Base-by-base conservation (phyloP, 2,113 vertebrate species). In the Myotis brandtii region DNA sequence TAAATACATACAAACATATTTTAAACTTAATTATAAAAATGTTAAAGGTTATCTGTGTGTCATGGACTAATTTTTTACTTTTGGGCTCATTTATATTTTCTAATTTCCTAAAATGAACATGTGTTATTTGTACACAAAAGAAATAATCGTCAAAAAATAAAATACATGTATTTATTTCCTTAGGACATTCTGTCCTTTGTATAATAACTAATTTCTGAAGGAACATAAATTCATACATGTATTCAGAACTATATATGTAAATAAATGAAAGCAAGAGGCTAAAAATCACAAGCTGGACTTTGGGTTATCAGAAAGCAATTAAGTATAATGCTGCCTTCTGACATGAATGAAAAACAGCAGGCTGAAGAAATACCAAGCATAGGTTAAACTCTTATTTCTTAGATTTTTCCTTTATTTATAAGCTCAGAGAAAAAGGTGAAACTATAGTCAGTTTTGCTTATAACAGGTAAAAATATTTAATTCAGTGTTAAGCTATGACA, bases 381-480 rank as follows among this genome's bases (percentile, higher is more conserved):
- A 43, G 14, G 34, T 72, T 95, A 81, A 89, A 89, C 40, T 90
- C 34, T 59, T 82, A 27, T 80, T 82, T 86, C 64, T 89, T 62
- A 86, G 17, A 77, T 86, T 89, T 92, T 92, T 66, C 43, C 40
- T 95, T 86, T 83, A 76, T 77, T 67, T 25, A 6, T 46, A 95
- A 86, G 30, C 18, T 64, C 54, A 64, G 67, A 75, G 54, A 92
- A 76, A 86, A 4, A 64, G 11, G 8, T 91, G 56, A 80, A 84
- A 73, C 21, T 86, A 69, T 25, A 86, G 30, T 75, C n/a, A 43
- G 54, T 64, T 80, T 10, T 72, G 34, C 7, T 84, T 80, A 48
- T 77, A 85, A 59, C 54, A 83, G 18, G 85, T 54, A 91, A 89
- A 93, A 93, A 91, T 59, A 92, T 83, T 87, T 83, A 96, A 83